These are phyloP conservation scores for Lucifuga dentata DNA, from an alignment of 2,113 vertebrate species.

Conservation along the genomic window DNA sequence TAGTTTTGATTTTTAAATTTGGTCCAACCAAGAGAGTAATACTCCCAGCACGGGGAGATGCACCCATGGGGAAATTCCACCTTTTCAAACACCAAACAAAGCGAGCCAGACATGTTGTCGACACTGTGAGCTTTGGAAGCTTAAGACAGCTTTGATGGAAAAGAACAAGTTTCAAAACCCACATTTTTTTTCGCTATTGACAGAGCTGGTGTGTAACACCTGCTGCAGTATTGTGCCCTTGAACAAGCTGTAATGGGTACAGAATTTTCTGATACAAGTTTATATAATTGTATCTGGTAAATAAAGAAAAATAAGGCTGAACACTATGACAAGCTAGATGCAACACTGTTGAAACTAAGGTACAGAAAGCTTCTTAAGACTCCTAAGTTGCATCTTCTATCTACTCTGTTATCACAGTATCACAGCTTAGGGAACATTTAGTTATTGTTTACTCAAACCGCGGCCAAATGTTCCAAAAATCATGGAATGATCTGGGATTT, in stretches of 20 bases:
- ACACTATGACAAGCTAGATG: slow-evolving; percentile 19
- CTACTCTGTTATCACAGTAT: background rate
- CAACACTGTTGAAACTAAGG: slow-evolving; percentile 6
- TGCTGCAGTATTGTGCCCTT: slow-evolving; percentile 39
- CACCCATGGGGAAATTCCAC: slow-evolving; percentile 43
- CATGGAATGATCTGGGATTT: slow-evolving; percentile 67
- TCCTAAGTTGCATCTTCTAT: background rate
- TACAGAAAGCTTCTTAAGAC: background rate
- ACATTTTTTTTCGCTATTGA: slow-evolving; percentile 28
- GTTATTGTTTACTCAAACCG: slow-evolving; percentile 15
- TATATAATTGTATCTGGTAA: slow-evolving; percentile 25
- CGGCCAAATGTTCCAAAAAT: slow-evolving; percentile 17
- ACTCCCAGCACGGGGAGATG: slow-evolving; percentile 31
- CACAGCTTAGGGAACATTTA: slow-evolving; percentile 8
- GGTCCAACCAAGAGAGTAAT: slow-evolving; percentile 30
- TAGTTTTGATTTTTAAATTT: no score
- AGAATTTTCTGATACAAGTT: slow-evolving; percentile 5
- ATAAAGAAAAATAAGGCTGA: slow-evolving; percentile 12
- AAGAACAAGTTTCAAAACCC: slow-evolving; percentile 50
- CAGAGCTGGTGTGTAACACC: slow-evolving; percentile 55
- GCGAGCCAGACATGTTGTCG: slow-evolving; percentile 58
- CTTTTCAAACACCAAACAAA: slow-evolving; percentile 67
- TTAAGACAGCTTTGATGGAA: slow-evolving; percentile 58
- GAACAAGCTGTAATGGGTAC: slow-evolving; percentile 7
- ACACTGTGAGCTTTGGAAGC: slow-evolving; percentile 43